Base-by-base conservation (phyloP, 2,113 vertebrate species). In the Myiagra hebetior region DNA sequence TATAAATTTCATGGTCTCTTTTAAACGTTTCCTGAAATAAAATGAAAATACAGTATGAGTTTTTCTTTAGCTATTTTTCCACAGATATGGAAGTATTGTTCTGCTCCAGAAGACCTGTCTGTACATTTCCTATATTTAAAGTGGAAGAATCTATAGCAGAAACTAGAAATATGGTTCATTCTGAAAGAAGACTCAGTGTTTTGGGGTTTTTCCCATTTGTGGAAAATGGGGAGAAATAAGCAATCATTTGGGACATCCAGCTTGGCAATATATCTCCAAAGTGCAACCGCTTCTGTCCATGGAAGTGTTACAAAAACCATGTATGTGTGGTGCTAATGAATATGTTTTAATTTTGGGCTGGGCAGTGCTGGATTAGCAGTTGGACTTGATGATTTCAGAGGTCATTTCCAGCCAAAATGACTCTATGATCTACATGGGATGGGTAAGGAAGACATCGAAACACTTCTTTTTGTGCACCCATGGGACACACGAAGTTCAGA, bases 11-110 rank as follows among this genome's bases (percentile, higher is more conserved):
- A 35, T 28, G 5, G 14, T 26, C 1, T 60, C 18, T 52, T 20
- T 37, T 31, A 77, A 85, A 33, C 46, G 68, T 22, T 87, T 89
- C 35, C 39, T 55, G 33, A 91, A 78, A 85, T 31, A 49, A 85
- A 74, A 62, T 30, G 39, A 86, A 75, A 56, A 53, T 5, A 1
- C 7, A 0, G 10, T 17, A 33, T 5, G 11, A 16, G 2, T 1
- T 50, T 64, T 44, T 57, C 8, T 42, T 77, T 22, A 63, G 11
- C 7, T 74, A 4, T 20, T 87, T 81, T 83, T 23, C 13, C 21
- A 55, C 16, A 62, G 3, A 33, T 57, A 33, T 35, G 5, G 19
- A 81, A 84, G 11, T 10, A 26, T 8, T 69, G 18, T 13, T 76
- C 26, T 86, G 7, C 26, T 56, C 9, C 59, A 83, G 64, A 77